These are phyloP conservation scores for Amiota communis DNA, from an alignment of 2,888 invertebrate genomes.

Conservation along the genomic window DNA sequence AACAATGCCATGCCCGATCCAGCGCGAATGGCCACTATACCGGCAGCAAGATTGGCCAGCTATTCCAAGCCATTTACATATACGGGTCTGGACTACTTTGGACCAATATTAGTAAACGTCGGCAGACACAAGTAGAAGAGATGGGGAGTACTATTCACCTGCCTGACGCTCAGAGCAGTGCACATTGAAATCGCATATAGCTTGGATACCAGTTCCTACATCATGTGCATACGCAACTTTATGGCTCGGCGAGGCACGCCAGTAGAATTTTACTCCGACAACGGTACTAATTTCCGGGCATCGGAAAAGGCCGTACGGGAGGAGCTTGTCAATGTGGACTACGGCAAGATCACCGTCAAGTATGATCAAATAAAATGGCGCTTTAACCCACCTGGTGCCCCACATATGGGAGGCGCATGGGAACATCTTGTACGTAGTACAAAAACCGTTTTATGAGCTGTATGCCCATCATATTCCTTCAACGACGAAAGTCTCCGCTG, in stretches of 20 bases:
- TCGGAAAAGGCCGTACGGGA: conserved; percentile 25
- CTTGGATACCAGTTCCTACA: too few species aligned
- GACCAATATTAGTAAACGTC: background rate
- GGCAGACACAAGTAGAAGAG: background rate
- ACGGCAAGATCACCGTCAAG: too few species aligned
- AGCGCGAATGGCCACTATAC: background rate
- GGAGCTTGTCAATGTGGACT: background rate
- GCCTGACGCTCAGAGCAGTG: background rate
- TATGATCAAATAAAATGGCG: too few species aligned
- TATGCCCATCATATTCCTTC: conserved; percentile 1
- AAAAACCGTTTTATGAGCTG: background rate
- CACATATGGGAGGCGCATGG: background rate
- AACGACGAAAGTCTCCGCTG: conserved; percentile 1
- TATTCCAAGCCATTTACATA: conserved; percentile 7
- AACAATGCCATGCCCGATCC: background rate
- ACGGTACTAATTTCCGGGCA: conserved; percentile 29
- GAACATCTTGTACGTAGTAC: too few species aligned
- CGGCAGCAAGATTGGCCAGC: conserved; percentile 6
- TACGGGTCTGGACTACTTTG: conserved; percentile 5
- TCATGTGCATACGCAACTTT: too few species aligned
- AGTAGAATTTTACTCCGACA: conserved; percentile 34
- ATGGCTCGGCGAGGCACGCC: too few species aligned
- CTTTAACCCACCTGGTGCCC: too few species aligned
- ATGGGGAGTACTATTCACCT: background rate
- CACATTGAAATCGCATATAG: too few species aligned